Percentiles rank a stretch among this genome's conserved stretches.
phyloP scores from a whole-genome alignment of 2,113 vertebrate genomes.

The Periophthalmodon schlosseri region DNA sequence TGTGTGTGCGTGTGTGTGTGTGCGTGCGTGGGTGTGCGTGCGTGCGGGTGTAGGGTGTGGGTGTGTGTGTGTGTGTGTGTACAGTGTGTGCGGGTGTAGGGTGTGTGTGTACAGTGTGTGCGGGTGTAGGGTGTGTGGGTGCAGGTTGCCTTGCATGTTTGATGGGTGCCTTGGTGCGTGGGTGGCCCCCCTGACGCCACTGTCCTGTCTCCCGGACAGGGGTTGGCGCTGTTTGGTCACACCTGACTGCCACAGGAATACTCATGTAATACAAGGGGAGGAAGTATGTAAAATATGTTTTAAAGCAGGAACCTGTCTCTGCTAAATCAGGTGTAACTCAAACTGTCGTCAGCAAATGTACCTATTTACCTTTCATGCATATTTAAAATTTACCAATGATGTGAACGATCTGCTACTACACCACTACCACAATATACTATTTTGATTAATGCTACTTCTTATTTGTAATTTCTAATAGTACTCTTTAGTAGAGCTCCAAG shows the following conservation, averaged over 20 bases:
- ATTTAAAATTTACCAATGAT: too few relatives aligned
- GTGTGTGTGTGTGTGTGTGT: conserved; percentile 45
- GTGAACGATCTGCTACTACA: neutral
- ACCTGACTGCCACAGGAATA: conserved; percentile 79
- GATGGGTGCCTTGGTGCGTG: conserved; percentile 30
- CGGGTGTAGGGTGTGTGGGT: conserved; percentile 59
- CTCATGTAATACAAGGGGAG: conserved; percentile 44
- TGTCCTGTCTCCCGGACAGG: conserved; percentile 81
- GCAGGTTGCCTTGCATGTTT: too few relatives aligned
- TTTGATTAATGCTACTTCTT: conserved; percentile 7
- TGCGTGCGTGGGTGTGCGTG: conserved; percentile 23
- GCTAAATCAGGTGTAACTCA: neutral
- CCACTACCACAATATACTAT: neutral
- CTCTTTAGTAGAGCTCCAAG: neutral
- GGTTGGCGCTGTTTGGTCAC: conserved; percentile 80
- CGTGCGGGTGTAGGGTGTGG: neutral
- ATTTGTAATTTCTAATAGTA: conserved; percentile 7
- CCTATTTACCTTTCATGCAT: neutral
- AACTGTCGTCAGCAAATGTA: neutral
- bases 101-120: conserved; percentile 57
- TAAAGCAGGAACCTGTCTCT: neutral
- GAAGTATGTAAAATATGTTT: neutral
- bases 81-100: conserved; percentile 5
- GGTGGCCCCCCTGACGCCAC: conserved; percentile 81
- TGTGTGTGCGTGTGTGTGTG: conserved; percentile 36